Conservation (phyloP, 2,797 vertebrate genomes). For the Masticophis lateralis region DNA sequence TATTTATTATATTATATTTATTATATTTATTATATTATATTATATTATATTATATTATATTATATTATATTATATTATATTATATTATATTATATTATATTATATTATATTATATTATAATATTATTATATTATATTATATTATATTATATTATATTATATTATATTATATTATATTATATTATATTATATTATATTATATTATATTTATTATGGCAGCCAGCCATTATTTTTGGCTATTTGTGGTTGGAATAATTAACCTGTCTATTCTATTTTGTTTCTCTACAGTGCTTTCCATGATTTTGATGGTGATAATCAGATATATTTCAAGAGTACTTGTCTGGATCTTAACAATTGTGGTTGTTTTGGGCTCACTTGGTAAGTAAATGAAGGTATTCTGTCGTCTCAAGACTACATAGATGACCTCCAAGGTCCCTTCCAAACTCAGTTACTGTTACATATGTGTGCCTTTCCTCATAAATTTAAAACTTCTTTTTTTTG, state of each 20-base stretch:
- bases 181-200: constrained; percentile 8
- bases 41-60: constrained; percentile 13
- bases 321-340: constrained; percentile 94
- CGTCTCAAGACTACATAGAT: too few species aligned
- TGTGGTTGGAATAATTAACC: constrained; percentile 53
- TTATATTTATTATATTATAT: too few species aligned
- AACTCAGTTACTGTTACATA: too few species aligned
- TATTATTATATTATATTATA: constrained; percentile 8
- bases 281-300: constrained; percentile 91
- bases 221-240: constrained; percentile 27
- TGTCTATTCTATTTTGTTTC: constrained; percentile 55
- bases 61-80: constrained; percentile 6
- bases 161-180: constrained; percentile 16
- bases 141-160: constrained; percentile 3
- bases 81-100: constrained; percentile 10
- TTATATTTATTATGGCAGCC: constrained; percentile 1
- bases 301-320: constrained; percentile 95
- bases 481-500: background rate
- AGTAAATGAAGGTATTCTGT: constrained; percentile 56
- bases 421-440: too few species aligned
- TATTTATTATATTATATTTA: too few species aligned
- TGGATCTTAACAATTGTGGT: constrained; percentile 94
- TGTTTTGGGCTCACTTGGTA: constrained; percentile 92
- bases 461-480: background rate
- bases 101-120: constrained; percentile 13